phyloP scores from a whole-genome alignment of 2,113 vertebrate genomes.

The Acrocephalus kingi region DNA sequence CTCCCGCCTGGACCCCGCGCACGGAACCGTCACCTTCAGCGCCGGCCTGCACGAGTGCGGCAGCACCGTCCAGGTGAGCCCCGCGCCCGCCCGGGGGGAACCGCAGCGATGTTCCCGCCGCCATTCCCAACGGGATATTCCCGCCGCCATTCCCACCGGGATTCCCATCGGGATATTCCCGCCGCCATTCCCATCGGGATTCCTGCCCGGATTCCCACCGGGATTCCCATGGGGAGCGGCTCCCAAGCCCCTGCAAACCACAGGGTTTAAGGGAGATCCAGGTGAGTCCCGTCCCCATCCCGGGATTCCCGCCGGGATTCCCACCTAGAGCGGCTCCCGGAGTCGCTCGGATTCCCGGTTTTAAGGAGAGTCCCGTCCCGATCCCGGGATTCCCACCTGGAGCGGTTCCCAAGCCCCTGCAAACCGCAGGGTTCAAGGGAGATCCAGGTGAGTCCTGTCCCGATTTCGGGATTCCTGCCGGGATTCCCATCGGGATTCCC shows the following conservation, averaged over 20 bases:
- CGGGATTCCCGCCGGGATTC: too few relatives aligned
- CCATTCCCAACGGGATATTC: neutral
- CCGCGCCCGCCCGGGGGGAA: neutral
- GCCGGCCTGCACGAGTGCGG: constrained; percentile 8
- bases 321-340: too few relatives aligned
- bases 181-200: too few relatives aligned
- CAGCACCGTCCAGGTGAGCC: neutral
- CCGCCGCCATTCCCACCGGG: too few relatives aligned
- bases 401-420: neutral
- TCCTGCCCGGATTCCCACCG: too few relatives aligned
- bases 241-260: neutral
- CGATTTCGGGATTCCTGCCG: neutral
- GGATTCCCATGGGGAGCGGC: neutral
- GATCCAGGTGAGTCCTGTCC: neutral
- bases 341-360: too few relatives aligned
- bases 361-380: too few relatives aligned
- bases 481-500: neutral
- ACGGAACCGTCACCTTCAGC: neutral
- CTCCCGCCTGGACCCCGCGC: neutral
- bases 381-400: neutral
- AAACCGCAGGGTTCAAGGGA: neutral
- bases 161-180: too few relatives aligned
- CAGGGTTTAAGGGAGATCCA: neutral
- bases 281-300: neutral
- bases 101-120: too few relatives aligned